Base-by-base conservation (phyloP, 2,888 invertebrate species). In the Lamellibrachia columna region DNA sequence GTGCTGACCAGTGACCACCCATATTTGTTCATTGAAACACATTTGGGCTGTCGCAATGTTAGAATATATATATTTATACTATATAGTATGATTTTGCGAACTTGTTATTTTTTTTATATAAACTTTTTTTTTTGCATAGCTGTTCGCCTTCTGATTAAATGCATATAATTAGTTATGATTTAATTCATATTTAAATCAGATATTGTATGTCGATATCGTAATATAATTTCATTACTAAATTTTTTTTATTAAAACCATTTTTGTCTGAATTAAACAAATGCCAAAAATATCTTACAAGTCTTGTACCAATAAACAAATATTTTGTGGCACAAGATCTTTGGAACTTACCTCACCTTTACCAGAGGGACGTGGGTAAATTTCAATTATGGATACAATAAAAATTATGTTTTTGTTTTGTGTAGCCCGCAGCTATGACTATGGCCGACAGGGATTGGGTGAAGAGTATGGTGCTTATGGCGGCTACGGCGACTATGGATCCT, bases 351-450 rank as follows among this genome's bases (percentile, higher is more conserved):
- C 22, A 22, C 15, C 75, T 75, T 15, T 75, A n/a, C 75, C 75
- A 11, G 22, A 22, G 75, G 75, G 15, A 15, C 1, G 22, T 75
- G n/a, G 75, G 15, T 58, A 11, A 58, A 15, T 58, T 55, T 55
- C 55, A 55, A 55, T 55, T 55, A 9, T 1, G 9, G 55, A 55
- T 40, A 55, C 55, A 90, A 2, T 8, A 52, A n/a, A 90, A 28
- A 22, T 22, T 22, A 75, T 75, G 15, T 3, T 75, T 75, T 22
- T 75, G 3, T 55, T 11, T 58, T 2, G 94, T 94, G 90, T 94
- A 96, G 96, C 96, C 22, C 94, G 96, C 7, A 94, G 93, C 90
- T 96, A 96, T 93, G 95, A 94, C 52, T 96, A 95, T 94, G 96
- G 96, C 11, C 94, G 96, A 7, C 95, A 96, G 92, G 93, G 92